A percentile compares a stretch with the other conserved stretches of the same genome.
These are phyloP conservation scores for Macrotis lagotis DNA, from an alignment of 2,113 vertebrate genomes.

Conservation along the genomic window DNA sequence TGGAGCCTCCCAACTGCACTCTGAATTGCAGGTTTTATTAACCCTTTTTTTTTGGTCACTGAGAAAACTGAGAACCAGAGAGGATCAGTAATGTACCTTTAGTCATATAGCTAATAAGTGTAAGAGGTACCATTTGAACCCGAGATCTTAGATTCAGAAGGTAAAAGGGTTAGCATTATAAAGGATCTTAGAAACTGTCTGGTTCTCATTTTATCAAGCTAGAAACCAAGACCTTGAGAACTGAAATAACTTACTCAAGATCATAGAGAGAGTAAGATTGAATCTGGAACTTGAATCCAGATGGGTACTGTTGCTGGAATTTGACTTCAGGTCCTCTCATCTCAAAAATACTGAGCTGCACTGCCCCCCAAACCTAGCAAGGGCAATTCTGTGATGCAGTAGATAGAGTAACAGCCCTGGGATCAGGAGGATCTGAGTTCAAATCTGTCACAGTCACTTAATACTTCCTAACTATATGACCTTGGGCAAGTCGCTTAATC, in stretches of 20 bases:
- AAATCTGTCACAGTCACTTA: too few species aligned
- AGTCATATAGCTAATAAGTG: neutral
- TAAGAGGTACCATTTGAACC: neutral
- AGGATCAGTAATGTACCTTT: neutral
- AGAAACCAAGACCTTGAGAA: neutral
- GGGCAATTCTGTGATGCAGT: too few species aligned
- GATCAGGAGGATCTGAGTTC: too few species aligned
- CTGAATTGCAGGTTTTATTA: neutral
- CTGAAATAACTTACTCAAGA: neutral
- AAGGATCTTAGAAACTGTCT: neutral
- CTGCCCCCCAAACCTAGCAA: neutral
- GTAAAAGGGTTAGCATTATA: too few species aligned
- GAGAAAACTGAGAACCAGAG: neutral
- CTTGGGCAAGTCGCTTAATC: too few species aligned
- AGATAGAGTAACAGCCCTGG: too few species aligned
- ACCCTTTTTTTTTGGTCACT: neutral
- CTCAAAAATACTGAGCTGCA: neutral
- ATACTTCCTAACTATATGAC: too few species aligned
- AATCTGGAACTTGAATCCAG: neutral
- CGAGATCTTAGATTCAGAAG: neutral
- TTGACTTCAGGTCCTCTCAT: neutral
- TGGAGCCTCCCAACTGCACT: neutral
- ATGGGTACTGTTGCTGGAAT: neutral
- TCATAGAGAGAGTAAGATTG: neutral
- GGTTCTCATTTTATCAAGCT: neutral